These are phyloP conservation scores for Allophyes oxyacanthae DNA, from an alignment of 2,888 invertebrate genomes.

Conservation along the genomic window DNA sequence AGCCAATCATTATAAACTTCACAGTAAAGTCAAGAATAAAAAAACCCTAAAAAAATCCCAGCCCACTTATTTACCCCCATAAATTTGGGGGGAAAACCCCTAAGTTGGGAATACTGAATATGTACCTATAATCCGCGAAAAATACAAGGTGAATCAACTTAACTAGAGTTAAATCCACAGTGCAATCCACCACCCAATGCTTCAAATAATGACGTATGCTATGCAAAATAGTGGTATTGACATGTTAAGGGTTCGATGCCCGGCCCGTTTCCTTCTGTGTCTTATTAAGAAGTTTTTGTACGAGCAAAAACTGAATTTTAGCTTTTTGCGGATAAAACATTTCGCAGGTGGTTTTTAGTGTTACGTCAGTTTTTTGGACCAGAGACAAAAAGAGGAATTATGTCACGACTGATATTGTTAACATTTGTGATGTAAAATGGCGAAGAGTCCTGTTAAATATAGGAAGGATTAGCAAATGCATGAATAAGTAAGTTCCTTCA, in stretches of 20 bases:
- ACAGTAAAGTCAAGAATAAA: no score
- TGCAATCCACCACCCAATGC: constrained; percentile 37
- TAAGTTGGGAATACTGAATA: no score
- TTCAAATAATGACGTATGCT: constrained; percentile 83
- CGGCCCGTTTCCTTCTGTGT: constrained; percentile 73
- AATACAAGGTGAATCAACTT: background rate
- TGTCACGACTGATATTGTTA: constrained; percentile 19
- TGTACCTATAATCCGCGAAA: no score
- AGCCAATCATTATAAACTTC: no score
- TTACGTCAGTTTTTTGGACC: constrained; percentile 45
- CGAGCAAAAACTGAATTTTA: constrained; percentile 61
- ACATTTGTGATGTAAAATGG: constrained; percentile 1
- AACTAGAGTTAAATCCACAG: constrained; percentile 25
- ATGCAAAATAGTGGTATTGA: constrained; percentile 85
- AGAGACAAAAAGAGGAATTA: constrained; percentile 7
- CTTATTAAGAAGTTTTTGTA: constrained; percentile 72
- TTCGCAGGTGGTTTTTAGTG: constrained; percentile 55
- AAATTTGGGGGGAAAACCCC: no score
- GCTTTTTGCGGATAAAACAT: constrained; percentile 48
- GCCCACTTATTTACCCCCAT: no score
- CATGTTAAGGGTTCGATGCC: constrained; percentile 84
- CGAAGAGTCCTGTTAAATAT: background rate
- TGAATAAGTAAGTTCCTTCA: no score
- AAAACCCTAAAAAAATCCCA: no score
- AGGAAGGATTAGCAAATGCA: no score